These are phyloP conservation scores for Heliconius melpomene DNA, from an alignment of 1,140 invertebrate species.

Conservation along the genomic window DNA sequence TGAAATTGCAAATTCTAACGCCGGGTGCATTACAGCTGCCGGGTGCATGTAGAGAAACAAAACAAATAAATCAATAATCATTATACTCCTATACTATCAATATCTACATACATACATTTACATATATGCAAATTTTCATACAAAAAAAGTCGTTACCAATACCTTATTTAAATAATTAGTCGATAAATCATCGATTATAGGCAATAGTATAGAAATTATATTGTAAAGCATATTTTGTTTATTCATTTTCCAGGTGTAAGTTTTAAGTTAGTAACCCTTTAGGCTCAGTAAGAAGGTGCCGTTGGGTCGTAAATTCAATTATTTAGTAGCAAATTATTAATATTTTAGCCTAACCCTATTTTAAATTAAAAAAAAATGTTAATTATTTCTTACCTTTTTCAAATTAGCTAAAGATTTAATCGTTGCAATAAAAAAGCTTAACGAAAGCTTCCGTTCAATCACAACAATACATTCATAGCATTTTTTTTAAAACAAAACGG, in stretches of 20 bases:
- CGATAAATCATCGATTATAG: constrained; percentile 8
- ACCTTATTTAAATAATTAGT: constrained; percentile 8
- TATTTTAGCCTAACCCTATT: too few species aligned
- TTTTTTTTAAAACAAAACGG: constrained; percentile 3
- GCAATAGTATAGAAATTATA: not conserved
- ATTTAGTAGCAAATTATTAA: not conserved
- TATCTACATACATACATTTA: constrained; percentile 3
- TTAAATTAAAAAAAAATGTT: too few species aligned
- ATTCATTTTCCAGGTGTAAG: not conserved
- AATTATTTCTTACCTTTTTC: too few species aligned
- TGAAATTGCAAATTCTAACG: constrained; percentile 1
- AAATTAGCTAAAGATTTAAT: too few species aligned
- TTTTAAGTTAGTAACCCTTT: not conserved
- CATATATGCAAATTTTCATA: constrained; percentile 4
- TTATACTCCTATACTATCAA: not conserved
- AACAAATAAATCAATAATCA: constrained; percentile 6
- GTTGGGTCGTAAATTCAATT: not conserved
- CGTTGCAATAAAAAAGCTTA: not conserved
- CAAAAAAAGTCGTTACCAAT: not conserved
- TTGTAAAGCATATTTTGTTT: not conserved
- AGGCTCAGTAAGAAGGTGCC: not conserved
- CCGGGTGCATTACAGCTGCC: constrained; percentile 10
- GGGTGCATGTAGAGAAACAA: not conserved
- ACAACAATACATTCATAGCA: not conserved
- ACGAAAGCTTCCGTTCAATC: not conserved